A percentile compares a stretch with the other conserved stretches of the same genome.
These are phyloP conservation scores for Halcyon leucocephala DNA, from an alignment of 2,797 vertebrate genomes.

Conservation along the genomic window DNA sequence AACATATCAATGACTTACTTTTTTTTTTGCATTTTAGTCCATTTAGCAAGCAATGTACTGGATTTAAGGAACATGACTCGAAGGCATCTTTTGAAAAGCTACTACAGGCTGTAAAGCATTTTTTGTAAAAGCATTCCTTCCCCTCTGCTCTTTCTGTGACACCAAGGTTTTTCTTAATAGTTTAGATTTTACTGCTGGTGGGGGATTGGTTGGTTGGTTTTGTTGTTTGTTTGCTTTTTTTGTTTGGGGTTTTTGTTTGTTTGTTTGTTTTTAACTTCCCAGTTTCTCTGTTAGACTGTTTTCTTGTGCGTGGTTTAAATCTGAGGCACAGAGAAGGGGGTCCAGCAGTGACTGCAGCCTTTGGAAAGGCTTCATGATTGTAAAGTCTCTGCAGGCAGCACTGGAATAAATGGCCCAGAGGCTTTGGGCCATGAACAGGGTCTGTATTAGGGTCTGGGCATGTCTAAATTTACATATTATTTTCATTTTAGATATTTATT, in stretches of 20 bases:
- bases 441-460: neutral
- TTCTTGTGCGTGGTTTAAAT: neutral
- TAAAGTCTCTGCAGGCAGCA: neutral
- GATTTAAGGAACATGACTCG: neutral
- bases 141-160: neutral
- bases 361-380: neutral
- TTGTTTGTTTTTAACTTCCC: neutral
- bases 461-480: accelerated
- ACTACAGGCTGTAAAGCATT: neutral
- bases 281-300: neutral
- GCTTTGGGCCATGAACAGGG: neutral
- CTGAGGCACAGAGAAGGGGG: neutral
- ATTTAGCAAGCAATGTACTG: neutral
- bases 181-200: neutral
- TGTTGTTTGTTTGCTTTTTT: too few species aligned
- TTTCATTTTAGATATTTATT: neutral
- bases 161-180: neutral
- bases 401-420: neutral
- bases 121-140: neutral
- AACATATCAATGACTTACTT: neutral
- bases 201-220: neutral
- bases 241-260: neutral
- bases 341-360: neutral
- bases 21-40: neutral
- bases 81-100: neutral